Conservation (phyloP, 1,140 invertebrate genomes). For the Papilio xuthus region DNA sequence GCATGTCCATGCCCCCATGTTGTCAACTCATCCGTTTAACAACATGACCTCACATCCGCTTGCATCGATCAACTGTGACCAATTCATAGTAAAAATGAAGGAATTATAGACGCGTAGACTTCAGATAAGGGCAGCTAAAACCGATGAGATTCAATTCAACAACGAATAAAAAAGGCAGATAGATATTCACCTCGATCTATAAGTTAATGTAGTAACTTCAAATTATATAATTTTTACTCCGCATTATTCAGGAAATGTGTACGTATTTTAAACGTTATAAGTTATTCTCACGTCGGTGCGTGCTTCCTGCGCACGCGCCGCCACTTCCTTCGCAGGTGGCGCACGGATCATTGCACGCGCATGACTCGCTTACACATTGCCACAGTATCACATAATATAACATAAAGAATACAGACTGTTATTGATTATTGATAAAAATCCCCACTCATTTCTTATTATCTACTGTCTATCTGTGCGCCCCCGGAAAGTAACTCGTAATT, state of each 20-base stretch:
- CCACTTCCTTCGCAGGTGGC: conserved; percentile 27
- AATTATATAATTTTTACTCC: too few species aligned
- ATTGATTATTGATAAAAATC: neutral
- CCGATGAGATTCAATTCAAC: neutral
- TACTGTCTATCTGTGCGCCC: too few species aligned
- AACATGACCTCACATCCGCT: neutral
- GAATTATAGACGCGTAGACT: neutral
- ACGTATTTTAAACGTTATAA: neutral
- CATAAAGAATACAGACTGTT: neutral
- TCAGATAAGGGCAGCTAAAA: neutral
- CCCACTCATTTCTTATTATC: neutral
- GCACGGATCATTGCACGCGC: conserved; percentile 2
- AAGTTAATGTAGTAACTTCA: too few species aligned
- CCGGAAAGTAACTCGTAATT: too few species aligned
- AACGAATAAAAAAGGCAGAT: too few species aligned
- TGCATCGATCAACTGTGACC: neutral
- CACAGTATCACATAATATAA: neutral
- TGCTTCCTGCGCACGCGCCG: conserved; percentile 28
- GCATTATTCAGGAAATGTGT: neutral
- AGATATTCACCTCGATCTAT: too few species aligned
- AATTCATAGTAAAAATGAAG: neutral
- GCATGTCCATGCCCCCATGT: neutral
- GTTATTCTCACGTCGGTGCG: conserved; percentile 7
- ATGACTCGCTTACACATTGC: neutral
- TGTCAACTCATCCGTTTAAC: neutral